Evolutionary conservation across 2,797 vertebrate genomes (phyloP).

Genomic region (Anguilla anguilla): DNA sequence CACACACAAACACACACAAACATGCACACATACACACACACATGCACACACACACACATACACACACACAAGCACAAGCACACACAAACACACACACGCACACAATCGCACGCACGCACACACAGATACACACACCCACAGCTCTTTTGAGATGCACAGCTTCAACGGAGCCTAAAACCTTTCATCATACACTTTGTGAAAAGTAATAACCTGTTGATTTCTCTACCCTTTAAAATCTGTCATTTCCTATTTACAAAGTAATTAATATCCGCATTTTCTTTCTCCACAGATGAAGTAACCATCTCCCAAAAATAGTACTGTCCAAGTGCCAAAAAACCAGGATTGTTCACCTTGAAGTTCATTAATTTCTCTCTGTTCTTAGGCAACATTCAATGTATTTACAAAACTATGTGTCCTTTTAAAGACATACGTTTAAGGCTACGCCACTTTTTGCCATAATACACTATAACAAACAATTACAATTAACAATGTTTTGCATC

Average conservation of each 20-base stretch:
- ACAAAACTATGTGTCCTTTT: background rate
- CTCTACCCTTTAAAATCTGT: background rate
- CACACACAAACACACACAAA: too few species aligned
- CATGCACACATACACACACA: too few species aligned
- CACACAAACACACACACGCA: too few species aligned
- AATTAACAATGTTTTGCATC: background rate
- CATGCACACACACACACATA: too few species aligned
- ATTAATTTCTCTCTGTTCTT: background rate
- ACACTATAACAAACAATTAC: background rate
- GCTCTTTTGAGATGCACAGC: background rate
- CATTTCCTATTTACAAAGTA: background rate
- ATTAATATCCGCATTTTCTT: background rate
- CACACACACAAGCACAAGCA: too few species aligned
- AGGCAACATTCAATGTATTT: background rate
- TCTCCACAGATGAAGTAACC: background rate
- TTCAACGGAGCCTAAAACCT: background rate
- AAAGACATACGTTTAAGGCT: conserved; percentile 7
- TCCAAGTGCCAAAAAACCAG: background rate
- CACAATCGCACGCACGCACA: background rate
- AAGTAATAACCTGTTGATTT: background rate
- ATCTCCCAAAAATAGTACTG: background rate
- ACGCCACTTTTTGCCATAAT: background rate
- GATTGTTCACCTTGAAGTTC: background rate
- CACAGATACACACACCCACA: background rate
- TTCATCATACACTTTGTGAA: background rate